These are phyloP conservation scores for Hippocampus barbouri DNA, from an alignment of 2,113 vertebrate species.

Conservation along the genomic window DNA sequence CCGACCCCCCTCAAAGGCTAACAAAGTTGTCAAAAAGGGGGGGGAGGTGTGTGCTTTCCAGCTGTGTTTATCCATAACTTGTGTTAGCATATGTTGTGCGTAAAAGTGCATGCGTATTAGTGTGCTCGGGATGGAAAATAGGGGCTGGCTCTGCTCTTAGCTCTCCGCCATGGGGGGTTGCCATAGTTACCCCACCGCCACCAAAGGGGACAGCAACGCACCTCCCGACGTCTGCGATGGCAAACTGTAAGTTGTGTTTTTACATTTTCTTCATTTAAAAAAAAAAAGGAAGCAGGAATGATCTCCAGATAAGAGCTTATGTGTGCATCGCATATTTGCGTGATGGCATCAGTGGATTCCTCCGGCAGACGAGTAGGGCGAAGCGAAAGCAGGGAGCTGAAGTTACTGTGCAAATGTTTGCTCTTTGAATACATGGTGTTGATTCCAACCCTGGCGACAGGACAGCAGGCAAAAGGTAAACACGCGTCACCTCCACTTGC, in stretches of 20 bases:
- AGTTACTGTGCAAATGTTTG: conserved; percentile 38
- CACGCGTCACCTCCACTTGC: conserved; percentile 32
- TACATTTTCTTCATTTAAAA: background rate
- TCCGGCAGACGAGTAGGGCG: conserved; percentile 21
- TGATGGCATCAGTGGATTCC: conserved; percentile 65
- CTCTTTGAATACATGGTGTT: conserved; percentile 14
- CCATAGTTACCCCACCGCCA: conserved; percentile 69
- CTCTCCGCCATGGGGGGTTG: conserved; percentile 68
- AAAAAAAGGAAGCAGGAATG: conserved; percentile 44
- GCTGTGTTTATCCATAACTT: conserved; percentile 17
- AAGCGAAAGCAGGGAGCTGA: conserved; percentile 1
- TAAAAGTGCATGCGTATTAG: conserved; percentile 29
- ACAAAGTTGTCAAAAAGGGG: conserved; percentile 8
- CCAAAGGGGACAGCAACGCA: conserved; percentile 47
- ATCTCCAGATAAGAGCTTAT: conserved; percentile 41
- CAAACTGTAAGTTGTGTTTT: conserved; percentile 58
- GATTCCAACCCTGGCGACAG: conserved; percentile 20
- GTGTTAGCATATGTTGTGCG: conserved; percentile 35
- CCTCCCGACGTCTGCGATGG: conserved; percentile 47
- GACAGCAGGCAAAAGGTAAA: conserved; percentile 34
- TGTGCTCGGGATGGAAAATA: conserved; percentile 63
- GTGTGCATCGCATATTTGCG: conserved; percentile 55
- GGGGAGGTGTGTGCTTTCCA: background rate
- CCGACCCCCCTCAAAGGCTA: background rate
- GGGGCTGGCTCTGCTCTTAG: conserved; percentile 57